Base-by-base conservation (phyloP, 2,113 vertebrate genomes). In the Thymallus thymallus region DNA sequence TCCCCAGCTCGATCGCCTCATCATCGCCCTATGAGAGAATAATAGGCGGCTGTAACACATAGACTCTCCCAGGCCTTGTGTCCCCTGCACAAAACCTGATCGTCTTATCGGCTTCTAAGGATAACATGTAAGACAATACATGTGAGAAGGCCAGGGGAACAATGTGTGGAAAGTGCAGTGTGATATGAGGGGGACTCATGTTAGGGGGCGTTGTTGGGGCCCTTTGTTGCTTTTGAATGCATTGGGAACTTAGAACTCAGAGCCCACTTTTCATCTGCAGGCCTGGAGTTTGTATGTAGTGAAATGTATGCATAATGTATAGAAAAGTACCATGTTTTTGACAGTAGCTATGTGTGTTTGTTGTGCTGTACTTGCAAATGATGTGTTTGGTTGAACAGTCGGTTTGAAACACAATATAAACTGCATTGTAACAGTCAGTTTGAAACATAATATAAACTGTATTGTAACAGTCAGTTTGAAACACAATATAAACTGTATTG, bases 81-180 rank as follows among this genome's bases (percentile, higher is more conserved):
- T 72, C 67, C 48, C 48, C 64, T 81, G 80, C 84, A 85, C 85
- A 84, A 84, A 88, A 86, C 77, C 45, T 68, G 26, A 82, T 73
- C 41, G 66, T 90, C 85, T 91, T 91, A 91, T 90, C 88, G 61
- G 78, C 88, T 92, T 92, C 88, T 92, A 91, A 87, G 89, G 83
- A 90, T 80, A 88, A 85, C 76, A 73, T 87, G 91, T 91, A 93
- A 92, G 90, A 90, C 90, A 92, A 94, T 92, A 92, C 92, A 93
- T 90, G 89, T 92, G 92, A 92, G 90, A 93, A 90, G 87, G 84
- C 16, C 82, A 85, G 82, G 68, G 63, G 84, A 86, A 89, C 80
- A 85, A 88, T 88, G 72, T 70, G 76, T 77, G 76, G 82, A 89
- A 91, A 84, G 85, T 87, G 82, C 84, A 86, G 83, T 71, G 85